Evolutionary conservation across 2,888 invertebrate genomes (phyloP).

Genomic region (Sminthurides aquaticus): DNA sequence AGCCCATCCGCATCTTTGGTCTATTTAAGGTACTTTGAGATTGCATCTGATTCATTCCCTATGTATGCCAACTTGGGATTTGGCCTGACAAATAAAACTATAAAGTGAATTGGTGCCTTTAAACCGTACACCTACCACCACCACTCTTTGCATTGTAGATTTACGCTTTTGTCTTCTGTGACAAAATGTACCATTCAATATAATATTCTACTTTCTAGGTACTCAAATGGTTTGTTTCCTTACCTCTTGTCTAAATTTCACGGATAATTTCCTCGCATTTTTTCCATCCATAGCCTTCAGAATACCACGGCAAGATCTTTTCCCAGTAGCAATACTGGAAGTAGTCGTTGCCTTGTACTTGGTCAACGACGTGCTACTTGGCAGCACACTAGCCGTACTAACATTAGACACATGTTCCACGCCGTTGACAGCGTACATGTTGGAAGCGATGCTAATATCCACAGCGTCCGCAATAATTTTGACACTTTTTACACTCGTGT

Average conservation of each 20-base stretch:
- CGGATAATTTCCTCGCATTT: conserved; percentile 34
- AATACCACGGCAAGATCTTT: conserved; percentile 25
- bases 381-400: background rate
- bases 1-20: too few relatives aligned
- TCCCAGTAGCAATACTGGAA: background rate
- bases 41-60: too few relatives aligned
- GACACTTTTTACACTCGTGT: background rate
- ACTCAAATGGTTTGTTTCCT: too few relatives aligned
- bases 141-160: too few relatives aligned
- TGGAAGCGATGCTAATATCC: background rate
- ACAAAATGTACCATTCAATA: too few relatives aligned
- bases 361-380: background rate
- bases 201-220: too few relatives aligned
- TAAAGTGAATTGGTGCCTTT: too few relatives aligned
- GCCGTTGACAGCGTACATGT: background rate
- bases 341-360: background rate
- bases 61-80: too few relatives aligned
- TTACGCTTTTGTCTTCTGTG: too few relatives aligned
- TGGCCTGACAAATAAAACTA: too few relatives aligned
- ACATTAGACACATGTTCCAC: background rate
- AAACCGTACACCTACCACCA: too few relatives aligned
- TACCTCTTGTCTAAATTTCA: conserved; percentile 42
- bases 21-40: too few relatives aligned
- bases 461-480: background rate
- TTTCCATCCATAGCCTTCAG: conserved; percentile 34